Percentiles rank a stretch among this genome's conserved stretches.
Evolutionary conservation across 2,888 invertebrate genomes (phyloP).

Genomic region (Cantharis rufa): DNA sequence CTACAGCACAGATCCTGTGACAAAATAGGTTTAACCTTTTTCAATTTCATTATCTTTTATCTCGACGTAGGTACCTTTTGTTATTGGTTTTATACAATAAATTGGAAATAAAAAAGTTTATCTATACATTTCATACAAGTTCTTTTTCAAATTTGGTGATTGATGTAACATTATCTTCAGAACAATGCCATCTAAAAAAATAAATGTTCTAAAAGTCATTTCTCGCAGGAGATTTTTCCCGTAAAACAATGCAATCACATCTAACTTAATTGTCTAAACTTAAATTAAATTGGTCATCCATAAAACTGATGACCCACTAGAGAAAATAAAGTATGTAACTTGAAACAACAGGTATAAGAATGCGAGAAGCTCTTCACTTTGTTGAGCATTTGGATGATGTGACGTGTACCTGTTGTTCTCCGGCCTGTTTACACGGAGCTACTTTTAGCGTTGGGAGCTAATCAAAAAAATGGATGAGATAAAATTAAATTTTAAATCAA

Average conservation of each 20-base stretch:
- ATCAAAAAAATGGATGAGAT: not conserved
- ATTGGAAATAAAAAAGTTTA: slow-evolving; percentile 25
- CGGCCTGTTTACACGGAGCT: not conserved
- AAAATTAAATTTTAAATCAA: not conserved
- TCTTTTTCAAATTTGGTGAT: not conserved
- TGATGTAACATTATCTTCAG: not conserved
- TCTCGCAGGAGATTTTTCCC: not conserved
- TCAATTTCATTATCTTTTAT: slow-evolving; percentile 40
- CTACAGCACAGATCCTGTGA: slow-evolving; percentile 33
- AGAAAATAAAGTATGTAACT: not conserved
- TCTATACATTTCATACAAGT: not conserved
- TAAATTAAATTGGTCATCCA: not conserved
- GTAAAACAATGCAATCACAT: not conserved
- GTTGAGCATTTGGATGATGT: not conserved
- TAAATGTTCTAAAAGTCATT: not conserved
- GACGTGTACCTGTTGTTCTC: not conserved
- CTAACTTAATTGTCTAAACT: not conserved
- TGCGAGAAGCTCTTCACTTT: not conserved
- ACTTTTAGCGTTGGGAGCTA: not conserved
- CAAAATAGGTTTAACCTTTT: slow-evolving; percentile 41
- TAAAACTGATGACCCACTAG: not conserved
- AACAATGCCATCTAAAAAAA: not conserved
- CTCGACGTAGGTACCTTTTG: slow-evolving; percentile 31
- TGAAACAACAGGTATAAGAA: not conserved
- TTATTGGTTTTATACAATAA: slow-evolving; percentile 27